phyloP scores from a whole-genome alignment of 2,113 vertebrate species.

The Zosterops pallidus region DNA sequence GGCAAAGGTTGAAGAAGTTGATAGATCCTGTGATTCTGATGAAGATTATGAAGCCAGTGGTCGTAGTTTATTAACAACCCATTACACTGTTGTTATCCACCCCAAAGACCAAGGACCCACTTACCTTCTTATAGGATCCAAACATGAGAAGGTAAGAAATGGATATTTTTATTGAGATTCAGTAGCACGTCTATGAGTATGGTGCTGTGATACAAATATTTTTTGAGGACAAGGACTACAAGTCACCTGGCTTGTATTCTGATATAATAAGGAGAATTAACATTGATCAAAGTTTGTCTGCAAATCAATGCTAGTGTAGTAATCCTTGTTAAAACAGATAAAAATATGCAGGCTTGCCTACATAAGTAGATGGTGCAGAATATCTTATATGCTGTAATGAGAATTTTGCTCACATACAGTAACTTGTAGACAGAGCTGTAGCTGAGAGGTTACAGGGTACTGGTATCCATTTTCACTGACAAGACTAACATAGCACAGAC shows the following conservation, averaged over 20 bases:
- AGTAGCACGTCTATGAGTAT: neutral
- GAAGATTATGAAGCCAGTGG: slow-evolving; percentile 86
- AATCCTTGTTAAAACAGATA: neutral
- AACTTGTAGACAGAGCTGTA: neutral
- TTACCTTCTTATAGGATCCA: slow-evolving; percentile 89
- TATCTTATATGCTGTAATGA: neutral
- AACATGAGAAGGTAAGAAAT: slow-evolving; percentile 86
- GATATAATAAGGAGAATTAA: neutral
- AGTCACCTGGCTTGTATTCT: neutral
- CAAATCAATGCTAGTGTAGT: neutral
- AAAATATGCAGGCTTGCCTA: neutral
- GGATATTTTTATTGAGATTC: neutral
- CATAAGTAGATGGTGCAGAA: neutral
- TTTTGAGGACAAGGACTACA: neutral
- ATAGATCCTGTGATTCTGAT: slow-evolving; percentile 87
- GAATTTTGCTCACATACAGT: neutral
- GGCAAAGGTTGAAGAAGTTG: slow-evolving; percentile 90
- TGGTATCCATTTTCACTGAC: neutral
- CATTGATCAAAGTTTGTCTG: neutral
- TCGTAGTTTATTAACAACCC: slow-evolving; percentile 78
- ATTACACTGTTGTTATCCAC: slow-evolving; percentile 86
- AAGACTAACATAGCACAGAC: neutral
- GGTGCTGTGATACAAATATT: neutral
- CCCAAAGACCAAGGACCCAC: slow-evolving; percentile 90
- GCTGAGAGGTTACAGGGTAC: neutral